Conservation (phyloP, 64 coral and sea anemone species). For the Pocillopora verrucosa region DNA sequence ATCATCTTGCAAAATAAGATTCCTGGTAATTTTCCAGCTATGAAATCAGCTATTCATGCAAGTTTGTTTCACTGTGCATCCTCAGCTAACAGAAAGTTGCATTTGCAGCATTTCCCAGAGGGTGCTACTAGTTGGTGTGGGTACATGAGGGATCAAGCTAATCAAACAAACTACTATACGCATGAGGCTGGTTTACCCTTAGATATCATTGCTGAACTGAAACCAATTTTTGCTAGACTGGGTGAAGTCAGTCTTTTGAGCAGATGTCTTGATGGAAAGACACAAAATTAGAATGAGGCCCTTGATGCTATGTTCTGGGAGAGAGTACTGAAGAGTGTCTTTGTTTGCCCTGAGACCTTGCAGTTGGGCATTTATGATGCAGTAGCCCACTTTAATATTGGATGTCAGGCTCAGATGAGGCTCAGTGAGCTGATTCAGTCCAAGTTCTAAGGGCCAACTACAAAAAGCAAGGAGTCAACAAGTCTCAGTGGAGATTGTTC, state of each 20-base stretch:
- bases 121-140: conserved; percentile 47
- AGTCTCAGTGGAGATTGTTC: no score
- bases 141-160: conserved; percentile 4
- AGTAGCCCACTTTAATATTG: conserved; percentile 47
- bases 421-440: no score
- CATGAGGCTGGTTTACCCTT: conserved; percentile 18
- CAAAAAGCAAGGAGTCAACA: no score
- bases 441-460: no score
- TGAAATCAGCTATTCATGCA: no score
- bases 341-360: neutral
- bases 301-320: conserved; percentile 39
- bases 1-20: no score
- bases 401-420: neutral
- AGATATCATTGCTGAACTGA: no score
- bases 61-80: no score
- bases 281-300: conserved; percentile 52
- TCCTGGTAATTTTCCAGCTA: no score
- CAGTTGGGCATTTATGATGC: conserved; percentile 47
- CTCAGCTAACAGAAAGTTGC: no score
- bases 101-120: neutral
- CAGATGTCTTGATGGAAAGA: conserved; percentile 48
- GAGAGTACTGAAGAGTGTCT: conserved; percentile 32
- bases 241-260: conserved; percentile 28
- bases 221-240: conserved; percentile 17
- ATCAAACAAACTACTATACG: neutral